Evolutionary conservation across 2,888 invertebrate species (phyloP), one percentile per base, ranked within the genome.

Genomic region (Drosophila pseudotakahashii): DNA sequence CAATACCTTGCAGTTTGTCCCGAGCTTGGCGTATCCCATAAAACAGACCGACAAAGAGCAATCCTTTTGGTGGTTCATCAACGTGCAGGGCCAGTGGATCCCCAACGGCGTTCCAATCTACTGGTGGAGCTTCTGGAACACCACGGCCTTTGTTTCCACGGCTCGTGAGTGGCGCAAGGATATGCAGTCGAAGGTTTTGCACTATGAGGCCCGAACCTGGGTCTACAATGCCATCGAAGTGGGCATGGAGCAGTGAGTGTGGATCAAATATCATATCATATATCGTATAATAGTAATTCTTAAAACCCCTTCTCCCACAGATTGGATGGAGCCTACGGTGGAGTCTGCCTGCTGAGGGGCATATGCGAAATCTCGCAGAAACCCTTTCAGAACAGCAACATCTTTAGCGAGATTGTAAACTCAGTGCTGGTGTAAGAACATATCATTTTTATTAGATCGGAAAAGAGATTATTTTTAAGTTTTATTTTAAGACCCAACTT

Each of bases 311-410:
- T 9, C 13, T 2, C 0, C 3, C 9, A 3, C 16, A 89, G 85
- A 5, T 30, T 78, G 7, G 82, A 73, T 13, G 66, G 73, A 14
- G 59, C 77, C n/a, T 53, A 67, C 6, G 82, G 93, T 0, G 90
- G 83, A 16, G 87, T 83, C 3, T 93, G 93, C 75, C 88, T 93
- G 7, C 88, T 92, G 23, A 92, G 92, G 66, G 90, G 92, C 37
- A 92, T 93, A 68, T 93, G 93, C 77, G 91, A 92, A 44, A 90
- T 93, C 10, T 90, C 93, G 3, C 90, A 90, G 50, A 58, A 78
- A 19, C 90, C 91, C 3, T 78, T 88, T 32, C 75, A 80, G n/a
- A 66, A 67, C 10, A 76, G 62, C 61, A 75, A 78, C 26, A 81
- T 72, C 48, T 89, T 86, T 73, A 89, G 77, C 55, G 81, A 79